Conservation (phyloP, 2,888 invertebrate species). For the Mythimna pallens region DNA sequence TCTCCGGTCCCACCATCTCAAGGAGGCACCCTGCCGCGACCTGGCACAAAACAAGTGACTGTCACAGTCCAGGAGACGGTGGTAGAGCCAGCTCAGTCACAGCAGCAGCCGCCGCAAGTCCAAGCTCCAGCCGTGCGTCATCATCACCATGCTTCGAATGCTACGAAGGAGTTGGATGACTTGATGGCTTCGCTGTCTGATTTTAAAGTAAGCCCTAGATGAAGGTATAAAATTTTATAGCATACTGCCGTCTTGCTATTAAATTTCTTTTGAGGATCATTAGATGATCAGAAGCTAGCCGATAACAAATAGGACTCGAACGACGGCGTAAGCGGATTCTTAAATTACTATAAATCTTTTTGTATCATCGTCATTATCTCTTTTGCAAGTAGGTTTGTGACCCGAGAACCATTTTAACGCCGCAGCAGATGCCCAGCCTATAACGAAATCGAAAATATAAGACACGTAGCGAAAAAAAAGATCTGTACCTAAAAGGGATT, state of each 20-base stretch:
- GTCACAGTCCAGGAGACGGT: conserved; percentile 90
- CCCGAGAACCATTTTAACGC: too few species aligned
- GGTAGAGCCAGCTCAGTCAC: conserved; percentile 86
- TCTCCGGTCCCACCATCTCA: conserved; percentile 79
- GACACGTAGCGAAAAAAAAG: too few species aligned
- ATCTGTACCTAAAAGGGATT: background rate
- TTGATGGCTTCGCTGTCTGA: conserved; percentile 98
- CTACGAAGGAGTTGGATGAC: conserved; percentile 98
- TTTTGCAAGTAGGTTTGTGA: too few species aligned
- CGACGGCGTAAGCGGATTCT: too few species aligned
- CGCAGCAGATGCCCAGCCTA: too few species aligned
- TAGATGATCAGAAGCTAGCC: background rate
- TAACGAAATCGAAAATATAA: too few species aligned
- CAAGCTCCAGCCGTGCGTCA: conserved; percentile 71
- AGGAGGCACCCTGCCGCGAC: conserved; percentile 85
- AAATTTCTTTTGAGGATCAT: background rate
- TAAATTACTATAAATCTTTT: too few species aligned
- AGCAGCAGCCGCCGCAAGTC: conserved; percentile 78
- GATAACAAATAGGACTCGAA: background rate
- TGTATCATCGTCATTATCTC: too few species aligned
- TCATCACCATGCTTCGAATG: conserved; percentile 94
- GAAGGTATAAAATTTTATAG: too few species aligned
- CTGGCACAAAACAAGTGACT: conserved; percentile 90
- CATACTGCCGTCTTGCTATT: too few species aligned
- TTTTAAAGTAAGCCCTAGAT: conserved; percentile 93